Evolutionary conservation across 2,797 vertebrate species (phyloP).

Genomic region (Silurus lanzhouensis): DNA sequence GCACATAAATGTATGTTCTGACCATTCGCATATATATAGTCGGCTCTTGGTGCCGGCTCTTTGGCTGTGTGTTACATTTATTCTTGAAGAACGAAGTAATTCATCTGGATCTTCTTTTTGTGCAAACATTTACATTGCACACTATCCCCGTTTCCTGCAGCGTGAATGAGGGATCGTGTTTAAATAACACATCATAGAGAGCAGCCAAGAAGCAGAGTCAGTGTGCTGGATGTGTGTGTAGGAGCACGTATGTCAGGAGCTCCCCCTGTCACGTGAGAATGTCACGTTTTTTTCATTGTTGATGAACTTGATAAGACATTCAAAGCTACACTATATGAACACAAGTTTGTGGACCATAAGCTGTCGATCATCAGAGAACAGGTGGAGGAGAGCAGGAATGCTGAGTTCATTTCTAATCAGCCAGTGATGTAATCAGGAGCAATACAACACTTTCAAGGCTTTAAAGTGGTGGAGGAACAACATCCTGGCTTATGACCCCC

Average conservation of each 20-base stretch:
- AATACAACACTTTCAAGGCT: too few species aligned
- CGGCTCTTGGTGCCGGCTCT: neutral
- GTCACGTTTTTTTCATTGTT: too few species aligned
- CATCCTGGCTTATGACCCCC: too few species aligned
- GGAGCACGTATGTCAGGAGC: neutral
- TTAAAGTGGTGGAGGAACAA: too few species aligned
- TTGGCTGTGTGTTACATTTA: neutral
- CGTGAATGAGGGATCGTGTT: slow-evolving; percentile 37
- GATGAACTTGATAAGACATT: too few species aligned
- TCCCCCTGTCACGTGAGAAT: too few species aligned
- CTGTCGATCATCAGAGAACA: neutral
- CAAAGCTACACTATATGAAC: too few species aligned
- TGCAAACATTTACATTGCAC: slow-evolving; percentile 49
- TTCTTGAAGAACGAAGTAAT: neutral
- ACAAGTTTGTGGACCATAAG: neutral
- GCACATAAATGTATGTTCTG: neutral
- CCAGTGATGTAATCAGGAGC: too few species aligned
- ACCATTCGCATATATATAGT: neutral
- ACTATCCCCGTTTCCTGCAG: slow-evolving; percentile 13
- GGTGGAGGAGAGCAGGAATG: neutral
- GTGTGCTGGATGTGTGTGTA: neutral
- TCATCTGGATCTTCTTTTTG: slow-evolving; percentile 8
- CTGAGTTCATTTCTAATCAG: neutral
- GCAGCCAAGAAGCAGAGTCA: neutral
- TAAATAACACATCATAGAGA: slow-evolving; percentile 22